These are phyloP conservation scores for Lamellibrachia columna DNA, from an alignment of 2,888 invertebrate genomes.

Conservation along the genomic window DNA sequence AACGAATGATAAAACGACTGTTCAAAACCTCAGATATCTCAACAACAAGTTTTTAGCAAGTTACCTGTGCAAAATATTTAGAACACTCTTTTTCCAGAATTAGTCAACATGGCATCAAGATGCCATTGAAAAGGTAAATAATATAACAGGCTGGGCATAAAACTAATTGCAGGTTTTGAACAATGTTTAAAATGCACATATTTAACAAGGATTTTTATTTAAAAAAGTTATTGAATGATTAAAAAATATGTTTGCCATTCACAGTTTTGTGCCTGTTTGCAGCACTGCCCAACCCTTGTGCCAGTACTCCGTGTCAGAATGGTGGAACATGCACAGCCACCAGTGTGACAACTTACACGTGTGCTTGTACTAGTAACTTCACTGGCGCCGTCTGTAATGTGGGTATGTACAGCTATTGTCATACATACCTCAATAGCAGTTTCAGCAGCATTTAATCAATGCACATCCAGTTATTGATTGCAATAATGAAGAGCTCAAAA, in stretches of 20 bases:
- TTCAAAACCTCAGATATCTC: background rate
- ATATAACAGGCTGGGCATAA: background rate
- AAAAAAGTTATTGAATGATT: background rate
- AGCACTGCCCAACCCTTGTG: background rate
- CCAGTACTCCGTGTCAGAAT: background rate
- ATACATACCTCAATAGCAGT: background rate
- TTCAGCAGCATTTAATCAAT: background rate
- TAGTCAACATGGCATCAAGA: background rate
- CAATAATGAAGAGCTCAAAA: background rate
- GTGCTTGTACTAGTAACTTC: background rate
- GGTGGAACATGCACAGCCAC: background rate
- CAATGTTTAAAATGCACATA: background rate
- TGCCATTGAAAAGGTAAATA: background rate
- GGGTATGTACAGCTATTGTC: background rate
- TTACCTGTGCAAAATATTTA: background rate
- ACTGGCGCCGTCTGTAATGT: background rate
- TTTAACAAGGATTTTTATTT: background rate
- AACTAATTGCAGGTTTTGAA: background rate
- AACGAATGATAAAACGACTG: background rate
- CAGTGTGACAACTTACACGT: background rate
- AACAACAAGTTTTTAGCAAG: background rate
- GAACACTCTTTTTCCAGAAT: no score
- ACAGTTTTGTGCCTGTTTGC: background rate
- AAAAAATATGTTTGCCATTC: background rate
- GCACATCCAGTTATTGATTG: background rate